These are phyloP conservation scores for Eupithecia dodoneata DNA, from an alignment of 2,888 invertebrate genomes.

Conservation along the genomic window DNA sequence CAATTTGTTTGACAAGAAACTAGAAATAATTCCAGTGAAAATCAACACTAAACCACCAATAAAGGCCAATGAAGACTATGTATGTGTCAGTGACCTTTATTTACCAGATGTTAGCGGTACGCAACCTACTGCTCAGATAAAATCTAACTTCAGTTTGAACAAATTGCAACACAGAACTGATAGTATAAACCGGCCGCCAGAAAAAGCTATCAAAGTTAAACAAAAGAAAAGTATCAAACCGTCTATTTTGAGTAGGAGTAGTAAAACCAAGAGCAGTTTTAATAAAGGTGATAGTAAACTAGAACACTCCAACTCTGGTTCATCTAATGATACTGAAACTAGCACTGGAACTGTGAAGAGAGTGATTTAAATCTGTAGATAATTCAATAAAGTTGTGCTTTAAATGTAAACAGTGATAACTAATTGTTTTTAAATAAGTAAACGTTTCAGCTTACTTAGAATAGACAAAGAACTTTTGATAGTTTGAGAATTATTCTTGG, in stretches of 20 bases:
- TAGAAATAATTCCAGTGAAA: constrained; percentile 78
- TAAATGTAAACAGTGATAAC: neutral
- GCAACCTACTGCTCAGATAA: constrained; percentile 76
- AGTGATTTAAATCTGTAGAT: constrained; percentile 50
- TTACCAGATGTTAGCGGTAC: constrained; percentile 67
- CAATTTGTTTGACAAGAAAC: constrained; percentile 68
- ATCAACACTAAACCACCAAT: constrained; percentile 61
- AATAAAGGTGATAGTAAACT: constrained; percentile 63
- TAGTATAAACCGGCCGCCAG: constrained; percentile 74
- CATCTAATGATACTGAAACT: constrained; percentile 82
- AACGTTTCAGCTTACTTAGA: neutral
- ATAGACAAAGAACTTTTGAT: neutral
- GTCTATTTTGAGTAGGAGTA: constrained; percentile 62
- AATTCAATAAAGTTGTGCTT: neutral
- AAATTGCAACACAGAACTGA: constrained; percentile 76
- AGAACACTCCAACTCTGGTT: constrained; percentile 84
- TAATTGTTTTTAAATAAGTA: neutral
- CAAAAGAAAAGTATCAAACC: constrained; percentile 67
- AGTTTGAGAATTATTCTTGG: neutral
- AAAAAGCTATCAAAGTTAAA: constrained; percentile 73
- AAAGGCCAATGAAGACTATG: constrained; percentile 69
- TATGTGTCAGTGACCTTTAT: constrained; percentile 71
- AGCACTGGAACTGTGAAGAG: constrained; percentile 80
- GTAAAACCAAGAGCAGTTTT: constrained; percentile 60
- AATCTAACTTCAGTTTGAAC: constrained; percentile 74